These are phyloP conservation scores for Merodon equestris DNA, from an alignment of 2,888 invertebrate genomes.

Conservation along the genomic window DNA sequence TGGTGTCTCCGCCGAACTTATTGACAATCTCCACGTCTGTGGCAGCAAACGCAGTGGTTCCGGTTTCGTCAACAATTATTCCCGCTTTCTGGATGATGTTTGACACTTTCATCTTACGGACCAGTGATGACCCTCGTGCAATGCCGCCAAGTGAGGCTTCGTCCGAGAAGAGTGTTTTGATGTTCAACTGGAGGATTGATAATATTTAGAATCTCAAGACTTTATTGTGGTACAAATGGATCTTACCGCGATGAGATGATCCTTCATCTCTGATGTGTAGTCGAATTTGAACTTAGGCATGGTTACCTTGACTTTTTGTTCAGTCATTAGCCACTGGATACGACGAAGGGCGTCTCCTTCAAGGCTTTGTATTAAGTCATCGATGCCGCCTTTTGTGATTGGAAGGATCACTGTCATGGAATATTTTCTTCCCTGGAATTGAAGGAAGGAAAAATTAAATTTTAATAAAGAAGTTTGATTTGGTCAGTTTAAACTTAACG, in stretches of 20 bases:
- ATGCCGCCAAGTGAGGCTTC: constrained; percentile 86
- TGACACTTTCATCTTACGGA: constrained; percentile 82
- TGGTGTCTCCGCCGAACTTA: constrained; percentile 84
- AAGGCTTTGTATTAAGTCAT: constrained; percentile 81
- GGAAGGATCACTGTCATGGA: constrained; percentile 88
- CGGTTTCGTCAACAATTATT: constrained; percentile 87
- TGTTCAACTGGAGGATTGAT: constrained; percentile 82
- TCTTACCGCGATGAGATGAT: constrained; percentile 82
- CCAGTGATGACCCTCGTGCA: constrained; percentile 80
- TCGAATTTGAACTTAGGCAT: constrained; percentile 89
- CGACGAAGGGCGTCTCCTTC: constrained; percentile 81
- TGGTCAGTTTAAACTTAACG: no score
- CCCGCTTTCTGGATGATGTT: constrained; percentile 87
- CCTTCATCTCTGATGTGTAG: constrained; percentile 83
- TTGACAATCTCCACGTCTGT: constrained; percentile 84
- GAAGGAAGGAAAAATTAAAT: no score
- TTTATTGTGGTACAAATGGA: background rate
- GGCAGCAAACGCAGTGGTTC: constrained; percentile 85
- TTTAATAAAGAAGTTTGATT: no score
- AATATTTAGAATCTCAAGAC: no score
- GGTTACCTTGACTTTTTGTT: constrained; percentile 82
- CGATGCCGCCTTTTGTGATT: constrained; percentile 82
- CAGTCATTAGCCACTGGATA: constrained; percentile 82
- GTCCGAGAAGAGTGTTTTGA: constrained; percentile 85
- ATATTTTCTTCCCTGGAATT: constrained; percentile 84